A percentile compares a stretch with the other conserved stretches of the same genome.
Evolutionary conservation across 2,888 invertebrate genomes (phyloP).

Genomic region (Dicycla oo): DNA sequence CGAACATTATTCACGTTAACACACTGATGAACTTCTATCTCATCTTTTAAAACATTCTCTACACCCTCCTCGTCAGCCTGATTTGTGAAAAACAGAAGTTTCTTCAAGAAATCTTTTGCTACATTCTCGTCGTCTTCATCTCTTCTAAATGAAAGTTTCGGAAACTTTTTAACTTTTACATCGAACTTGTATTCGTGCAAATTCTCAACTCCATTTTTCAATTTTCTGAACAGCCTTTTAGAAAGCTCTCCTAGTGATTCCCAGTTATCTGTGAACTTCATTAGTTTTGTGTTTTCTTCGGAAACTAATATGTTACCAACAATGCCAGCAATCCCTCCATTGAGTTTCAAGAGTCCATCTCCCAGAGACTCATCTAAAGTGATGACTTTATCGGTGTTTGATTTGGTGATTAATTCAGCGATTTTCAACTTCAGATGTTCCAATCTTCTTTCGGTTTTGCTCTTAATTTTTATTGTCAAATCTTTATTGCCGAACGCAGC

Average conservation of each 20-base stretch:
- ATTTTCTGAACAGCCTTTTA: conserved; percentile 28
- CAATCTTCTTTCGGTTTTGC: conserved; percentile 42
- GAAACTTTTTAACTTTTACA: conserved; percentile 33
- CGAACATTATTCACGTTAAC: background rate
- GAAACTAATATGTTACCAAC: conserved; percentile 47
- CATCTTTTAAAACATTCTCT: conserved; percentile 30
- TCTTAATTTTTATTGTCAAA: conserved; percentile 8
- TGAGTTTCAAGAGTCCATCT: conserved; percentile 10
- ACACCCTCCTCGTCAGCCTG: conserved; percentile 40
- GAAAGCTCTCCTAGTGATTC: conserved; percentile 24
- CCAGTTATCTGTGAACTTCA: conserved; percentile 34
- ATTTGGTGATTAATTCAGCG: conserved; percentile 19
- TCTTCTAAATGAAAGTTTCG: conserved; percentile 20
- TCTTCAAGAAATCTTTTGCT: conserved; percentile 40
- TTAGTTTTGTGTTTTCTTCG: conserved; percentile 23
- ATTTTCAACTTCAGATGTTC: conserved; percentile 25
- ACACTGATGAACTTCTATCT: conserved; percentile 31
- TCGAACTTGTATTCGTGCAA: conserved; percentile 32
- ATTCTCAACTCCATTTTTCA: conserved; percentile 11
- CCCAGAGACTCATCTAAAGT: conserved; percentile 36
- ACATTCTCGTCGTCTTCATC: conserved; percentile 14
- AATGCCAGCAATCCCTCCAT: conserved; percentile 41
- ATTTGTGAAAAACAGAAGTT: conserved; percentile 38
- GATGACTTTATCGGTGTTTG: conserved; percentile 16
- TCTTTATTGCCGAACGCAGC: conserved; percentile 50